Evolutionary conservation across 2,888 invertebrate genomes (phyloP).

Genomic region (Hypomecis atomaria): DNA sequence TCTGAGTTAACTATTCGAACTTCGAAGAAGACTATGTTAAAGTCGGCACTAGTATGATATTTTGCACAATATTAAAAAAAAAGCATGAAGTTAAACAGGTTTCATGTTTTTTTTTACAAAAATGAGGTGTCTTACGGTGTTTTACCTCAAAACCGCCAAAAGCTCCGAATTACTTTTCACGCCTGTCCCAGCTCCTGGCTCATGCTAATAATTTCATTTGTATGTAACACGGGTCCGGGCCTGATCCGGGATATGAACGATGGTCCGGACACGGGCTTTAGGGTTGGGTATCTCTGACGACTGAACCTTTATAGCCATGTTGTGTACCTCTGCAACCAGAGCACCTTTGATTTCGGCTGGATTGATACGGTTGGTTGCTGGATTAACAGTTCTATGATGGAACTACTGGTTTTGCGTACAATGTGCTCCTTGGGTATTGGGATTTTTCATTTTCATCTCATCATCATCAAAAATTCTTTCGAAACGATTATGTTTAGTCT

Average conservation of each 20-base stretch:
- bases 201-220: constrained; percentile 34
- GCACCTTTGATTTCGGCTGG: no score
- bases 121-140: background rate
- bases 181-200: background rate
- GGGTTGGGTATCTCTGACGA: constrained; percentile 3
- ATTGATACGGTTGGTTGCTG: no score
- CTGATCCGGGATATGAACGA: constrained; percentile 22
- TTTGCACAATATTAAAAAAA: no score
- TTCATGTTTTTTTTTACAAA: background rate
- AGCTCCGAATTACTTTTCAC: constrained; percentile 12
- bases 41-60: no score
- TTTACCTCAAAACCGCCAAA: background rate
- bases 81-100: background rate
- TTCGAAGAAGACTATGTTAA: no score
- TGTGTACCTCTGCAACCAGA: background rate
- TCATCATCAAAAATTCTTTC: no score
- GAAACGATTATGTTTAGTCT: no score
- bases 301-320: background rate
- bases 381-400: no score
- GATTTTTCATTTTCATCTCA: no score
- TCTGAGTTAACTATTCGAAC: no score
- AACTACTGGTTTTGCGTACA: no score
- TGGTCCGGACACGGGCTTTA: constrained; percentile 17
- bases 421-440: no score
- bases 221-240: constrained; percentile 20